Conservation (phyloP, 1,140 invertebrate genomes). For the Drosophila biarmipes region DNA sequence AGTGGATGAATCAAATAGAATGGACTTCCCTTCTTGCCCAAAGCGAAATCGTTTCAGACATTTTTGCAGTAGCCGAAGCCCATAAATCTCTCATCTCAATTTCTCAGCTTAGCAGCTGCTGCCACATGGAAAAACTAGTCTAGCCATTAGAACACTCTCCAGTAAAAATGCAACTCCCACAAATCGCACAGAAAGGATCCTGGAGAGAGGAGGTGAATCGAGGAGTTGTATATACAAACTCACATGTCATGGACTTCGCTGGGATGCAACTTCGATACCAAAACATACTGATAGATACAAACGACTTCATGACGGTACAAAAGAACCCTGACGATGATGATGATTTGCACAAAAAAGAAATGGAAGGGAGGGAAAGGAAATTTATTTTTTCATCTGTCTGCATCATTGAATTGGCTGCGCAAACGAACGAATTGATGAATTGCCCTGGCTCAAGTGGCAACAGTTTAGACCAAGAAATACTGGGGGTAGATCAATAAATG, state of each 20-base stretch:
- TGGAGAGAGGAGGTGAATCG: constrained; percentile 28
- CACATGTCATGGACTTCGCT: constrained; percentile 69
- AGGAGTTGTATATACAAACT: constrained; percentile 40
- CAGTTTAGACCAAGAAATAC: constrained; percentile 57
- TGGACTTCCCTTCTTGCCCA: constrained; percentile 10
- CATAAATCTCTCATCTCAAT: constrained; percentile 73
- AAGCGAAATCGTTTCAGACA: constrained; percentile 40
- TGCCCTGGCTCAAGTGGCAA: constrained; percentile 72
- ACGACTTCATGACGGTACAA: constrained; percentile 75
- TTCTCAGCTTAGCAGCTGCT: constrained; percentile 61
- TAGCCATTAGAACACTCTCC: constrained; percentile 68
- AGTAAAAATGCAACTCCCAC: constrained; percentile 61
- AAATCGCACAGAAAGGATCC: constrained; percentile 44
- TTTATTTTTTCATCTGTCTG: constrained; percentile 51
- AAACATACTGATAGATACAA: constrained; percentile 70
- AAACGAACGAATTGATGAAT: constrained; percentile 78
- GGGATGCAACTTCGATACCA: constrained; percentile 44
- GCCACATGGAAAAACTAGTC: constrained; percentile 71
- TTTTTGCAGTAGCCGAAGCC: constrained; percentile 46
- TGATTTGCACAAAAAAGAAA: constrained; percentile 67
- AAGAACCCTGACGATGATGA: constrained; percentile 59
- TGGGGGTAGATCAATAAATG: constrained; percentile 47
- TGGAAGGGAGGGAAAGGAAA: constrained; percentile 9
- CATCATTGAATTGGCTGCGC: constrained; percentile 74
- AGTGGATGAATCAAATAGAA: constrained; percentile 31